Percentiles rank a stretch among this genome's conserved stretches.
These are phyloP conservation scores for Danio jaintianensis DNA, from an alignment of 2,797 vertebrate genomes.

Conservation along the genomic window DNA sequence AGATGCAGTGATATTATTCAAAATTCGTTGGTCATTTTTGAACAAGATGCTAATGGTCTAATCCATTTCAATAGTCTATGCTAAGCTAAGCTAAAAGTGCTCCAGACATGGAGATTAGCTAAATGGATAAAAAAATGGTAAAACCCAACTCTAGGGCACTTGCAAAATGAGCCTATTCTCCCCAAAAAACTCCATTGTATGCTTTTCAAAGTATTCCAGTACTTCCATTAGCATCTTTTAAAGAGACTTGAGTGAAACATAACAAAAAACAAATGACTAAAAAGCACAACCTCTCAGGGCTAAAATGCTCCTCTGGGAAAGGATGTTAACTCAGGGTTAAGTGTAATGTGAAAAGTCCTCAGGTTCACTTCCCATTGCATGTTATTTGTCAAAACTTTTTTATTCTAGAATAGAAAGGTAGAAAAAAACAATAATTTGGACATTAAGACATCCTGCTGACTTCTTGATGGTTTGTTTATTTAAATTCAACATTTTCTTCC, in stretches of 20 bases:
- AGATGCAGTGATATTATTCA: no score
- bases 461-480: slow-evolving; percentile 21
- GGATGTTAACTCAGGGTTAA: slow-evolving; percentile 30
- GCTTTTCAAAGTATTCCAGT: background rate
- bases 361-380: slow-evolving; percentile 21
- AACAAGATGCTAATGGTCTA: no score
- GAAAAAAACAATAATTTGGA: background rate
- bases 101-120: no score
- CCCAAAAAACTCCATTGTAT: background rate
- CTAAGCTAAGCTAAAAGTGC: no score
- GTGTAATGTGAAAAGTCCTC: slow-evolving; percentile 4
- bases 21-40: no score
- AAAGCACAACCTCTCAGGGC: background rate
- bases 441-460: background rate
- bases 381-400: slow-evolving; percentile 23
- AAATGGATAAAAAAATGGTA: no score
- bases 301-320: slow-evolving; percentile 28
- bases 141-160: no score
- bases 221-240: background rate
- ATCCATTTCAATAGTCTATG: no score
- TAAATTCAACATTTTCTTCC: background rate
- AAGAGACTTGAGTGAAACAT: slow-evolving; percentile 14
- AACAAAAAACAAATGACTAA: background rate
- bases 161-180: no score
- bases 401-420: background rate